phyloP scores from a whole-genome alignment of 2,113 vertebrate species.

The Erpornis zantholeuca region DNA sequence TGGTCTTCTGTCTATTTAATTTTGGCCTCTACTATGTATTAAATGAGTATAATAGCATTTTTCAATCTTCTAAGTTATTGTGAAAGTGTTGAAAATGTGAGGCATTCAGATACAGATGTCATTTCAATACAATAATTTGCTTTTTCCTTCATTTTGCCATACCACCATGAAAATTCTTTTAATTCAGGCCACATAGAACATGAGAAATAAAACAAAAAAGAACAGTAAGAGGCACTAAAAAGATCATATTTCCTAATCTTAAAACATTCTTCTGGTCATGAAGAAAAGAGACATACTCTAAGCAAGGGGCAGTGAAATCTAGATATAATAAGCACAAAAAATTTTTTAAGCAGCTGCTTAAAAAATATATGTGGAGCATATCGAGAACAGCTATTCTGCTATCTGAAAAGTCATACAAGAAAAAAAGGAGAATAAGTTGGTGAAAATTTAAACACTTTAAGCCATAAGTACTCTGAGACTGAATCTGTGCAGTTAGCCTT shows the following conservation, averaged over 20 bases:
- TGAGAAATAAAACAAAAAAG: not conserved
- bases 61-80: not conserved
- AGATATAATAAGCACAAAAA: not conserved
- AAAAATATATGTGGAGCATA: not conserved
- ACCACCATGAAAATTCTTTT: not conserved
- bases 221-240: not conserved
- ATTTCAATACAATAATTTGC: not conserved
- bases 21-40: not conserved
- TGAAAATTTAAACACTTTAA: not conserved
- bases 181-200: not conserved
- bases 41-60: not conserved
- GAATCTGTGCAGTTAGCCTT: not conserved
- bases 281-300: not conserved
- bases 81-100: not conserved
- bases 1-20: not conserved
- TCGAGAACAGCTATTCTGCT: not conserved
- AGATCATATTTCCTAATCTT: not conserved
- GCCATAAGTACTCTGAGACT: not conserved
- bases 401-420: not conserved
- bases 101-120: not conserved
- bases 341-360: not conserved
- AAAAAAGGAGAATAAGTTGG: not conserved
- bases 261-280: not conserved
- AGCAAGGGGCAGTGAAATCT: not conserved
- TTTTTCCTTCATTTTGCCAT: not conserved